Evolutionary conservation across 2,797 vertebrate species (phyloP).

Genomic region (Pogoniulus pusillus): DNA sequence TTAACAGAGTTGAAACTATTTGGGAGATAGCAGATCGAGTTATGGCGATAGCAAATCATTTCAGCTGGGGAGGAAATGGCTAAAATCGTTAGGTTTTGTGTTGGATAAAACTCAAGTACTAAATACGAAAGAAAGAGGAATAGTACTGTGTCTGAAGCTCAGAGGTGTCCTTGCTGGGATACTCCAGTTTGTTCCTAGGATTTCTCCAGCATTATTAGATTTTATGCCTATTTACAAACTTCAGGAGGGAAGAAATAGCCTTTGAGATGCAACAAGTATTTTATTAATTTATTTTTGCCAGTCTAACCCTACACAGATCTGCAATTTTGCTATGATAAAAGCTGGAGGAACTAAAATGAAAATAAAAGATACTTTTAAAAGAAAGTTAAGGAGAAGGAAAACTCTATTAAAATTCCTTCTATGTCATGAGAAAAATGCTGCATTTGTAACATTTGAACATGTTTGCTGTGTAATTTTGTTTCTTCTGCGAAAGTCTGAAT

Average conservation of each 20-base stretch:
- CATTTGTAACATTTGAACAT: not conserved
- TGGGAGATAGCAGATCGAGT: slow-evolving; percentile 82
- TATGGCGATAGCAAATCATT: slow-evolving; percentile 76
- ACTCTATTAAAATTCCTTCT: not conserved
- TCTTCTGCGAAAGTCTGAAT: not conserved
- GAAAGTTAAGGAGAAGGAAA: not conserved
- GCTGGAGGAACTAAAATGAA: not conserved
- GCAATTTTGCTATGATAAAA: not conserved
- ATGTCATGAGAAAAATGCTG: not conserved
- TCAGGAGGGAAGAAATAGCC: not conserved
- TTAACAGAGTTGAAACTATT: slow-evolving; percentile 84
- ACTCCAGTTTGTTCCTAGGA: not conserved
- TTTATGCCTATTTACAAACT: not conserved
- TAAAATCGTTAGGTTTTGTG: slow-evolving; percentile 53
- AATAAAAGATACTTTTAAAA: not conserved
- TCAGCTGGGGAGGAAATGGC: slow-evolving; percentile 61
- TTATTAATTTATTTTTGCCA: not conserved
- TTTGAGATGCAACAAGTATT: slow-evolving; percentile 59
- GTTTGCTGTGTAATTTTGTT: not conserved
- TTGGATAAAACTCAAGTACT: slow-evolving; percentile 24
- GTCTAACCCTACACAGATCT: not conserved
- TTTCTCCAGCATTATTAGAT: not conserved
- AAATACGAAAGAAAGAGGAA: slow-evolving; percentile 6
- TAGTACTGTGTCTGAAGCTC: not conserved
- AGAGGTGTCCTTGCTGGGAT: not conserved